Evolutionary conservation across 1,140 invertebrate genomes (phyloP), one percentile per base, ranked within the genome.

Genomic region (Tetramorium parvispinum): DNA sequence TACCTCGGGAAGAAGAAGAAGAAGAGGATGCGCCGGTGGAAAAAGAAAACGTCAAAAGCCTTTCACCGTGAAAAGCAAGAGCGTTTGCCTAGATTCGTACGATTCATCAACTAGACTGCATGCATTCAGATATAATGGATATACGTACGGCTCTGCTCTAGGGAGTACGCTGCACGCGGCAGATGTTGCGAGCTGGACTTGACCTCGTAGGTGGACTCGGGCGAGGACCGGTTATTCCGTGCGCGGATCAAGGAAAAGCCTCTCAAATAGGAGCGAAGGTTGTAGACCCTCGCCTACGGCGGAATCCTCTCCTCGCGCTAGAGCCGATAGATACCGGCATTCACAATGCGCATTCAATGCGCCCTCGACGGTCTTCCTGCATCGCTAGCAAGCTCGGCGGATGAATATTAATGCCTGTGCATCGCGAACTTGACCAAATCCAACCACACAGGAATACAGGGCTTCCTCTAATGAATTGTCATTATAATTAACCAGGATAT

Each of bases 251-350:
- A 87, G 66, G 75, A 75, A 85, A 79, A 66, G 32, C 81, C 6
- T 57, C 76, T 77, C 18, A 71, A 82, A 85, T 73, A 81, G 61
- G 51, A 71, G 59, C 49, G 83, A 89, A 68, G 89, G 75, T 91
- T 86, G 79, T 86, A 86, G 86, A 90, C 86, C 89, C 82, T 86
- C 70, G 11, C 68, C 53, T 73, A 87, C 32, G 49, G 27, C 65
- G 13, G 63, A 68, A 81, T 66, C 18, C 65, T 83, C n/a, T 73
- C n/a, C 40, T 49, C 18, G 27, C 16, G 18, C 21, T 78, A 78
- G 11, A 43, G 11, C 24, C 21, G 40, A 32, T 63, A 78, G 57
- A 43, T 43, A 49, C 24, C 24, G 24, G 21, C 10, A 21, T 43
- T 75, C 37, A 24, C 10, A 78, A 78, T 76, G 73, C 32, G 27